Percentiles rank a stretch among this genome's conserved stretches.
phyloP scores from a whole-genome alignment of 2,113 vertebrate species.

The Myotis davidii region DNA sequence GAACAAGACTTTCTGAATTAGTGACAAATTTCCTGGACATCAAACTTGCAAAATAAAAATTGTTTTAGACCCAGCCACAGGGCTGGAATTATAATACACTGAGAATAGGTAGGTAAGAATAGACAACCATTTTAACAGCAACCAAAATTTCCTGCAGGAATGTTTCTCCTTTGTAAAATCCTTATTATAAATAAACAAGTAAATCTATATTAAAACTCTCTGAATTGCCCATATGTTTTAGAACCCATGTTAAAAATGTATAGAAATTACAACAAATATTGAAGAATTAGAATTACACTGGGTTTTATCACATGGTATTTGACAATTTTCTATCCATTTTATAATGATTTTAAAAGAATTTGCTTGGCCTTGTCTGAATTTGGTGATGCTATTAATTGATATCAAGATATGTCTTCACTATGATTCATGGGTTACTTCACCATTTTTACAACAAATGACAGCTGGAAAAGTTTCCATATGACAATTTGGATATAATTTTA shows the following conservation, averaged over 20 bases:
- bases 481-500: background rate
- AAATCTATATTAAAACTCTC: background rate
- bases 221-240: background rate
- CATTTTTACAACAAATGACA: slow-evolving; percentile 4
- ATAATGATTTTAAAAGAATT: slow-evolving; percentile 28
- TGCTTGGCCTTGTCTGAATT: slow-evolving; percentile 3
- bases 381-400: background rate
- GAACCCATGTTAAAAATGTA: background rate
- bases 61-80: background rate
- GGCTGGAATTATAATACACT: background rate
- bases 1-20: background rate
- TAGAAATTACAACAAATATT: slow-evolving; percentile 23
- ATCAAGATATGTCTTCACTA: background rate
- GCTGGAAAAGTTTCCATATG: background rate
- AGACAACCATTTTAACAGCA: background rate
- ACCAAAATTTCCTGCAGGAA: background rate
- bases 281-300: background rate
- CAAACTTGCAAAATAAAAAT: background rate
- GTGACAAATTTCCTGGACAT: background rate
- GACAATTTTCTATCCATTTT: slow-evolving; percentile 15
- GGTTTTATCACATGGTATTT: background rate
- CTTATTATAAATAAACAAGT: background rate
- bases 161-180: background rate
- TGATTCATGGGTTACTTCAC: background rate
- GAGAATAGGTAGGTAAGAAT: background rate